phyloP scores from a whole-genome alignment of 2,113 vertebrate genomes.

The Osmerus mordax region DNA sequence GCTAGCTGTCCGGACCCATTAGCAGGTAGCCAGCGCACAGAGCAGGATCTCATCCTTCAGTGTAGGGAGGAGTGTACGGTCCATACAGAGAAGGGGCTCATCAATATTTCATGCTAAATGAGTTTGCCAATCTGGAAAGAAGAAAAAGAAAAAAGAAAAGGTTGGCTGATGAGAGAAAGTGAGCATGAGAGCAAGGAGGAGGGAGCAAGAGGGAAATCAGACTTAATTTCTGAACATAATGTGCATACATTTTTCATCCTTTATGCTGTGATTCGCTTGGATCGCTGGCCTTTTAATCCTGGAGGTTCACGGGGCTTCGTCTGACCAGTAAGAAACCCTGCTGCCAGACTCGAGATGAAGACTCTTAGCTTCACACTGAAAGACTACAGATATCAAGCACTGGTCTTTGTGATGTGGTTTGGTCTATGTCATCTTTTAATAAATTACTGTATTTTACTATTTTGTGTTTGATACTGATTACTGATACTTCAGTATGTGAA shows the following conservation, averaged over 20 bases:
- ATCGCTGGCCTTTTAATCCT: constrained; percentile 55
- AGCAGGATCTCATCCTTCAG: constrained; percentile 39
- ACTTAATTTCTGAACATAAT: constrained; percentile 42
- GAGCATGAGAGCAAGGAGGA: constrained; percentile 14
- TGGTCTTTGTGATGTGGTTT: neutral
- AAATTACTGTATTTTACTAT: neutral
- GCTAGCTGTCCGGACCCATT: constrained; percentile 55
- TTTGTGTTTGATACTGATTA: neutral
- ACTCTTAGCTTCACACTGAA: too few relatives aligned
- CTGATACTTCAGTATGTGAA: neutral
- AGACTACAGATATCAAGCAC: neutral
- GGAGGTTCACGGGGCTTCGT: constrained; percentile 33
- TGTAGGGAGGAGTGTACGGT: constrained; percentile 33
- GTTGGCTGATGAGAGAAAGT: constrained; percentile 25
- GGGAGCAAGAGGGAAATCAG: constrained; percentile 24
- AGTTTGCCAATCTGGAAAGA: constrained; percentile 34
- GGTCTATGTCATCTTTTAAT: neutral
- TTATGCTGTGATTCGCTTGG: constrained; percentile 39
- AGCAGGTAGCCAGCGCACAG: constrained; percentile 56
- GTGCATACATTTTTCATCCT: constrained; percentile 51
- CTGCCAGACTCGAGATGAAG: neutral
- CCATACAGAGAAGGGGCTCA: constrained; percentile 42
- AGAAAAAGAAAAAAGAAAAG: neutral
- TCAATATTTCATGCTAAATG: constrained; percentile 50
- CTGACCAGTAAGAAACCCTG: constrained; percentile 23